Evolutionary conservation across 2,113 vertebrate species (phyloP), one percentile per base, ranked within the genome.

Genomic region (Pseudolaguvia tuberculata): DNA sequence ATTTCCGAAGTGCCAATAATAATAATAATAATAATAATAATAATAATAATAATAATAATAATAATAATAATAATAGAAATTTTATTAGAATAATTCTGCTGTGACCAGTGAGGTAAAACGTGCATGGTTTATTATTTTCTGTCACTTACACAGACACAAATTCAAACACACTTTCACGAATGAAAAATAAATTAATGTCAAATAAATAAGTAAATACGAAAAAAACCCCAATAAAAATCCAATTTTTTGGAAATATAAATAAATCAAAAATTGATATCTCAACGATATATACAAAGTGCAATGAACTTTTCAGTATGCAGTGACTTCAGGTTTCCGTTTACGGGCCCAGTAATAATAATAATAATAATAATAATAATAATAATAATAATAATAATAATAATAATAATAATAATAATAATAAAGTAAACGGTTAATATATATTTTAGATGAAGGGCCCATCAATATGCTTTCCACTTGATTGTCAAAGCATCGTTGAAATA

Each of bases 111-210:
- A 90, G 90, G 92, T 94, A 92, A 93, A 93, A 94, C 94, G 94
- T 94, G 93, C 94, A 93, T 89, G 90, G 86, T 95, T 96, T 94
- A 94, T 95, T 96, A 42, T 89, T 91, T 93, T 91, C 90, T 92
- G 91, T 88, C 91, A 89, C 89, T 89, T 93, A 93, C 92, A 95
- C 89, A 90, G 92, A 94, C 92, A 94, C 92, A 66, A 4, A 93
- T 85, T 88, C 86, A 89, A 91, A 86, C 89, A 92, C 90, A 91
- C 89, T 85, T 86, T 86, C 89, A 91, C 90, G 91, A 90, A 91
- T 87, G 86, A 91, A 90, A 88, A 82, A 91, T 90, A 90, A 90
- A 92, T 92, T 85, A 88, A 80, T 79, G 84, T 84, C 42, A 85
- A 91, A 89, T 89, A 87, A 88, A 89, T 87, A 87, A 84, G 78